Conservation (phyloP, 2,113 vertebrate species). For the Gulo gulo region DNA sequence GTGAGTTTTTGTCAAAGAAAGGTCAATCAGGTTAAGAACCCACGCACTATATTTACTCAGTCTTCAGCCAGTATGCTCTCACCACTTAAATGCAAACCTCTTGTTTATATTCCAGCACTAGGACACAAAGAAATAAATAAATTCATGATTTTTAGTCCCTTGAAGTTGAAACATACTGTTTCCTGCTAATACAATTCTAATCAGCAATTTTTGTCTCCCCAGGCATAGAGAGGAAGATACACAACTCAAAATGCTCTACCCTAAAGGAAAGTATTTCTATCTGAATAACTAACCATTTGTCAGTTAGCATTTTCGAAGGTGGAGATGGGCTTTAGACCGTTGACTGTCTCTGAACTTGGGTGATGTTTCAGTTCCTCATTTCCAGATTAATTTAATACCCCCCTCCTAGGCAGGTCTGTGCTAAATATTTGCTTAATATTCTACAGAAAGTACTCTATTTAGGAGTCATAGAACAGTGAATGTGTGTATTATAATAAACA, state of each 20-base stretch:
- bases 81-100: background rate
- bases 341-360: background rate
- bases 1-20: background rate
- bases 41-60: background rate
- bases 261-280: background rate
- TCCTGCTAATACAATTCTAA: background rate
- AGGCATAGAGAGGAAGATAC: background rate
- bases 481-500: background rate
- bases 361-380: background rate
- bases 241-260: background rate
- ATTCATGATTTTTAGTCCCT: background rate
- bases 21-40: background rate
- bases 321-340: background rate
- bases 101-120: background rate
- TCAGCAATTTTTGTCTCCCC: background rate
- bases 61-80: background rate
- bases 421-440: background rate
- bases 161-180: background rate
- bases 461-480: background rate
- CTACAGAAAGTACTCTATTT: background rate
- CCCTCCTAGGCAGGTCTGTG: background rate
- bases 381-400: background rate
- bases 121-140: background rate
- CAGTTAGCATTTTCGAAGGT: background rate
- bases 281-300: background rate